A percentile compares a stretch with the other conserved stretches of the same genome.
These are phyloP conservation scores for Tuberolachnus salignus DNA, from an alignment of 2,888 invertebrate species.

Conservation along the genomic window DNA sequence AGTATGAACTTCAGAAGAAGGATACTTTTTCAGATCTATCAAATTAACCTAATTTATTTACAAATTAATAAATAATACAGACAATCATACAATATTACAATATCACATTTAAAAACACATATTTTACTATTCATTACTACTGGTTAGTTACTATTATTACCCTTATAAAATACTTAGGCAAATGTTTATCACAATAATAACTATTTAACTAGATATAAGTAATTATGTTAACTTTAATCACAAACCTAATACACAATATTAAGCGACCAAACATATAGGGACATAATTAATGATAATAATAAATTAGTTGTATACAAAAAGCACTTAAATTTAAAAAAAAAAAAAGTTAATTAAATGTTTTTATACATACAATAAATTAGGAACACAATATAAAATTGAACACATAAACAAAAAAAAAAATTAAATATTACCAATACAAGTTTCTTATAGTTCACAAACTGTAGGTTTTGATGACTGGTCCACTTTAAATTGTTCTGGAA, in stretches of 20 bases:
- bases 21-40: too few relatives aligned
- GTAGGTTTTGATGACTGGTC: conserved; percentile 1
- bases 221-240: not conserved
- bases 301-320: conserved; percentile 13
- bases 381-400: not conserved
- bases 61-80: too few relatives aligned
- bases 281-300: too few relatives aligned
- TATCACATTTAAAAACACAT: not conserved
- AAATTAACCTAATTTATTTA: too few relatives aligned
- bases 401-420: conserved; percentile 5
- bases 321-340: too few relatives aligned
- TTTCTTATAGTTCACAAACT: conserved; percentile 8
- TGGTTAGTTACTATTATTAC: too few relatives aligned
- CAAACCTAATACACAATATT: conserved; percentile 1
- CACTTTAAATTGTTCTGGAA: conserved; percentile 5
- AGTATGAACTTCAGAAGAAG: too few relatives aligned
- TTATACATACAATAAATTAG: conserved; percentile 3
- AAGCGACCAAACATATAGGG: not conserved
- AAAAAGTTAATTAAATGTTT: not conserved
- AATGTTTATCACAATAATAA: not conserved
- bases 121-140: not conserved
- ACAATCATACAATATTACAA: too few relatives aligned
- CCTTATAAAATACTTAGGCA: not conserved
- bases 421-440: conserved; percentile 3
- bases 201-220: not conserved